Conservation (phyloP, 2,797 vertebrate species). For the Gymnoscopelus microlampas region DNA sequence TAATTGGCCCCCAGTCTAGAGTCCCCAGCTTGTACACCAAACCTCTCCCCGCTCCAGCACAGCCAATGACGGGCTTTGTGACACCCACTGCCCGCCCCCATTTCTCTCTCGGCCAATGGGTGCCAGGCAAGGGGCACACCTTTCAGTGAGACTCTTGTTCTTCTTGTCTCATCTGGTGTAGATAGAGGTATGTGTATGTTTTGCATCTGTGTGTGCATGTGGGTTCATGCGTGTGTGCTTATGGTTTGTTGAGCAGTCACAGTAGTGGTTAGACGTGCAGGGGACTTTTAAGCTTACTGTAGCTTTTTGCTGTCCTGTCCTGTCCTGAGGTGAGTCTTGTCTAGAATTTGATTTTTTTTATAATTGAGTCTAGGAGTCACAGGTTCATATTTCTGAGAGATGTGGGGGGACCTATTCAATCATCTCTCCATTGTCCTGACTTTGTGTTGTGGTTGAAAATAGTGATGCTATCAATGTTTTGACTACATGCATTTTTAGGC, state of each 20-base stretch:
- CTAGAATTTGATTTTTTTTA: conserved; percentile 34
- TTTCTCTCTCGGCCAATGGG: conserved; percentile 71
- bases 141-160: conserved; percentile 75
- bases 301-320: conserved; percentile 47
- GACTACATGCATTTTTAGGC: conserved; percentile 31
- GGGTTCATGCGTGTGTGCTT: conserved; percentile 6
- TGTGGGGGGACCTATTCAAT: not conserved
- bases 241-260: conserved; percentile 35
- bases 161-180: conserved; percentile 64
- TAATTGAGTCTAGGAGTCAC: conserved; percentile 3
- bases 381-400: conserved; percentile 8
- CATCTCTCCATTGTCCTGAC: conserved; percentile 3
- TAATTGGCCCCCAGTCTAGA: conserved; percentile 71
- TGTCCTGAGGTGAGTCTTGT: conserved; percentile 75
- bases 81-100: conserved; percentile 67
- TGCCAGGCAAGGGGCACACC: conserved; percentile 72
- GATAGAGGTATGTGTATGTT: conserved; percentile 68
- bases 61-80: conserved; percentile 64
- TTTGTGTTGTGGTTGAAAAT: conserved; percentile 41
- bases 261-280: conserved; percentile 36
- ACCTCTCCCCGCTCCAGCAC: conserved; percentile 51
- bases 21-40: conserved; percentile 61
- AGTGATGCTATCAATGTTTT: conserved; percentile 60
- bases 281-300: conserved; percentile 1
- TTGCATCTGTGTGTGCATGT: conserved; percentile 46